Evolutionary conservation across 2,113 vertebrate genomes (phyloP), one percentile per base, ranked within the genome.

Genomic region (Xyliphius kryptos): DNA sequence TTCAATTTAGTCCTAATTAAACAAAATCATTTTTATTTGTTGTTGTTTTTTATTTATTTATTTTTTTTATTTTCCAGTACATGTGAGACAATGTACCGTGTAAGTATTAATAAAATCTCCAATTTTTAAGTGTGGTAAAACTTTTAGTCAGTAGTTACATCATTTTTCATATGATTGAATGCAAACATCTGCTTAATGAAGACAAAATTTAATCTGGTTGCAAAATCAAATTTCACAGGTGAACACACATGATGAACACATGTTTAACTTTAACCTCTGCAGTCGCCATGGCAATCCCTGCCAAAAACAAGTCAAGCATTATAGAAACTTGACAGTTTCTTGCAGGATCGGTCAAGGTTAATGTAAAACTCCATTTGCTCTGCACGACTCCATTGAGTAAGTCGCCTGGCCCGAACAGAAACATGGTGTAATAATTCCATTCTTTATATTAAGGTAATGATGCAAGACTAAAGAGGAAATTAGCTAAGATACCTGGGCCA

Each of bases 391-490:
- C 7, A 11, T 5, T 66, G 41, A 26, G 4, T 47, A 15, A 6
- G 38, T 43, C 5, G 21, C 17, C 6, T 46, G 21, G 55, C 55
- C 13, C 43, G 15, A 6, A 11, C 36, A 6, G 37, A 48, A 36
- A 38, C 9, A 11, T 56, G 41, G 36, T 40, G 17, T 11, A 49
- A 41, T n/a, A 26, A 1, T 41, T 57, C 46, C 10, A 2, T n/a
- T 43, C n/a, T 58, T 13, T 8, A 9, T 51, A 51, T 48, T 6
- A 1, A 52, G 9, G 44, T 56, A 49, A 56, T 50, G 53, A 57
- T 57, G 41, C 62, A 47, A 10, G 14, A 66, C 54, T 50, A 43
- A 57, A 58, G 46, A 56, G 43, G 43, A 66, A 51, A 58, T 66
- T 17, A 43, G 54, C 48, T 1, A 38, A 10, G 10, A 13, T 58